A percentile compares a stretch with the other conserved stretches of the same genome.
Evolutionary conservation across 2,797 vertebrate species (phyloP).

Genomic region (Centroberyx gerrardi): DNA sequence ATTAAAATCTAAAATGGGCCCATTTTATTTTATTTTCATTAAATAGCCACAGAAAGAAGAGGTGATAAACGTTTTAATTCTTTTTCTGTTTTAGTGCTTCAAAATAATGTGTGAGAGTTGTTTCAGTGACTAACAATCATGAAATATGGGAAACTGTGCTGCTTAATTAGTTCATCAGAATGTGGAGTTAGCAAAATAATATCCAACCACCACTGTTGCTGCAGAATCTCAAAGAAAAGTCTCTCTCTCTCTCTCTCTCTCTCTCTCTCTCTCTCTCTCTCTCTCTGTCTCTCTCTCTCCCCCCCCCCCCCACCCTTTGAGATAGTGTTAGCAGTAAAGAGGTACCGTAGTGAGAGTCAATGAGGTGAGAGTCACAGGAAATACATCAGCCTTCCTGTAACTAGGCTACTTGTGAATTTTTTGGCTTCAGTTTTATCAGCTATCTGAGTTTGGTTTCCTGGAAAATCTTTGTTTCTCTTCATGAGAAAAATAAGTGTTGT

Average conservation of each 20-base stretch:
- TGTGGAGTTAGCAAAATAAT: no score
- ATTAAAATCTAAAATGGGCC: not conserved
- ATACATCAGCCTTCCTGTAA: slow-evolving; percentile 7
- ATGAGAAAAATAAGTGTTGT: not conserved
- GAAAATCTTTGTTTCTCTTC: not conserved
- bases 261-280: no score
- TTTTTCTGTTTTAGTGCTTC: not conserved
- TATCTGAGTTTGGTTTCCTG: not conserved
- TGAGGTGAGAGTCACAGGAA: slow-evolving; percentile 49
- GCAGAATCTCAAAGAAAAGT: no score
- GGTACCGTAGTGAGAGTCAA: slow-evolving; percentile 24
- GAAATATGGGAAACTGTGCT: not conserved
- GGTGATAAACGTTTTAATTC: not conserved
- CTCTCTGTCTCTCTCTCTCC: no score
- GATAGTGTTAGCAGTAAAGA: no score
- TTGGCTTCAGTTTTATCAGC: not conserved
- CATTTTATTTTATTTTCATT: no score
- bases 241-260: no score
- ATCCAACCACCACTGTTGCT: no score
- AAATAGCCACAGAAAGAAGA: no score
- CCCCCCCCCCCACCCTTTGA: no score
- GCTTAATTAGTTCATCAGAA: no score
- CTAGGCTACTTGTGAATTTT: not conserved
- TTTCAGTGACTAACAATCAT: not conserved
- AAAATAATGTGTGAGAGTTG: not conserved